Base-by-base conservation (phyloP, 2,797 vertebrate species). In the Leptatherina wallacei region DNA sequence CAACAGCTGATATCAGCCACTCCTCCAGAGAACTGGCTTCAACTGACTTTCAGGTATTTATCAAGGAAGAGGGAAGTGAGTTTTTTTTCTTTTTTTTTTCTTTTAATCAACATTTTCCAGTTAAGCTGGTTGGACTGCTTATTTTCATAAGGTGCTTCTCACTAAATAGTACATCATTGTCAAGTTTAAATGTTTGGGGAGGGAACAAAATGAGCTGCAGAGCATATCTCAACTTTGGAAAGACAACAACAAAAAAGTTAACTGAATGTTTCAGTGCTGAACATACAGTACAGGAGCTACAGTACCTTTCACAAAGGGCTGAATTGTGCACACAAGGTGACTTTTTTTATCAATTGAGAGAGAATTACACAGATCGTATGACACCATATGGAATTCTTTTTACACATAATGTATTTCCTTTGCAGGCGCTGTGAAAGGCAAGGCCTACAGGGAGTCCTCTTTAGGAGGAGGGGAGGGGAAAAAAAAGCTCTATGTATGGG, bases 351-450 rank as follows among this genome's bases (percentile, higher is more conserved):
- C 86, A 92, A 89, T 89, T 81, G 77, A 87, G 83, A 59, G 89
- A 82, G 92, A 93, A 94, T 94, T 94, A 93, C 90, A 90, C 90
- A 92, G 92, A 94, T 94, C 88, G 65, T 91, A 91, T 95, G 89
- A 93, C 93, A 91, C 92, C 93, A 94, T 93, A 93, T 94, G 93
- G 93, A 94, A 94, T 94, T 94, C 90, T 93, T 94, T 94, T 94
- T 93, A 92, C 93, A 94, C 93, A 92, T 94, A 93, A 93, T 93
- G 89, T 92, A 93, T 94, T 94, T 94, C 92, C 93, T 94, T 90
- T 92, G 88, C 92, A 92, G 86, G 89, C 85, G 49, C 91, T 91
- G 87, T 91, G 89, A 94, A 92, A 91, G 91, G 85, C 85, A 62
- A 84, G 84, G 89, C 88, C 93, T 92, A 89, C 92, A 91, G 93